phyloP scores from a whole-genome alignment of 2,888 invertebrate species.

The Sphaerophoria rueppellii region DNA sequence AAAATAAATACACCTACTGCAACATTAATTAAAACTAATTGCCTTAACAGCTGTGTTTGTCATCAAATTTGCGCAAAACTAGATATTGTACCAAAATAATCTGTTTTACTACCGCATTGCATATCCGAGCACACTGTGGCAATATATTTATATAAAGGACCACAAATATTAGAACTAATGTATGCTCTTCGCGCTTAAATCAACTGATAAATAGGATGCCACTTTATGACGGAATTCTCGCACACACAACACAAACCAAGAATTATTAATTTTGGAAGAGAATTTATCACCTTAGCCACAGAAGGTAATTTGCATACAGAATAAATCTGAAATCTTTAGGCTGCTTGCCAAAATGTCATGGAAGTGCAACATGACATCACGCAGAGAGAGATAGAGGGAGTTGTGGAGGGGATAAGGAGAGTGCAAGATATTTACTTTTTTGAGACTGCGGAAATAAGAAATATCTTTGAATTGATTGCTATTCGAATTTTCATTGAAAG shows the following conservation, averaged over 20 bases:
- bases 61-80: conserved; percentile 24
- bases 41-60: conserved; percentile 1
- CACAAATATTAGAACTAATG: not conserved
- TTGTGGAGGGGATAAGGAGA: not conserved
- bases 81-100: not conserved
- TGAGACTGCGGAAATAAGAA: too few relatives aligned
- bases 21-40: conserved; percentile 17
- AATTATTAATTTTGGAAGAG: conserved; percentile 20
- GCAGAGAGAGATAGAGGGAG: not conserved
- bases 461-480: too few relatives aligned
- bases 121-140: too few relatives aligned
- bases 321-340: conserved; percentile 2
- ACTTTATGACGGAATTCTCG: not conserved
- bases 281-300: conserved; percentile 16
- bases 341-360: conserved; percentile 27
- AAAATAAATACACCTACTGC: not conserved
- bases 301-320: conserved; percentile 20
- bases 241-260: not conserved
- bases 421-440: too few relatives aligned
- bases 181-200: not conserved
- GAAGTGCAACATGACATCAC: conserved; percentile 8
- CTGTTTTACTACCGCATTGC: too few relatives aligned
- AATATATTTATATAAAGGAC: too few relatives aligned
- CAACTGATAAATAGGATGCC: not conserved
- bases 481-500: too few relatives aligned